A percentile compares a stretch with the other conserved stretches of the same genome.
Evolutionary conservation across 2,113 vertebrate species (phyloP).

Genomic region (Tonatia bakeri): DNA sequence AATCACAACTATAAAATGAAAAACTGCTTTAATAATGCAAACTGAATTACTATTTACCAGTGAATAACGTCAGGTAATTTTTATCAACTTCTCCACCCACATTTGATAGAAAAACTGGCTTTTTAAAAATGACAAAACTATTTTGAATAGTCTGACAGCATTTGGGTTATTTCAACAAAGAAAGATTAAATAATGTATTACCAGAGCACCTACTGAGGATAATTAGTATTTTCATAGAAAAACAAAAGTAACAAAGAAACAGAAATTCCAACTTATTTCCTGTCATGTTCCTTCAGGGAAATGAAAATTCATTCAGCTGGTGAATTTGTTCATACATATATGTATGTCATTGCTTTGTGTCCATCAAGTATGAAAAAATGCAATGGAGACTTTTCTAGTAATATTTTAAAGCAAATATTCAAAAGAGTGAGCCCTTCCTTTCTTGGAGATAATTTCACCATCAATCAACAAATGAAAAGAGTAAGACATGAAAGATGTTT

Average conservation of each 20-base stretch:
- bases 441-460: not conserved
- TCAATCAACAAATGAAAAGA: not conserved
- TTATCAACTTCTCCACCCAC: not conserved
- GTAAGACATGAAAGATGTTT: not conserved
- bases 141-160: conserved; percentile 43
- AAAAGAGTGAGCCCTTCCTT: not conserved
- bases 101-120: not conserved
- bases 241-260: not conserved
- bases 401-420: not conserved
- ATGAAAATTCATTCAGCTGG: not conserved
- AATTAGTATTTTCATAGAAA: conserved; percentile 47
- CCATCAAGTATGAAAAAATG: not conserved
- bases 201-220: not conserved
- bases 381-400: not conserved
- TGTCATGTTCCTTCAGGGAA: not conserved
- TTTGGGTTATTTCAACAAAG: conserved; percentile 15
- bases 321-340: not conserved
- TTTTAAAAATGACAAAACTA: conserved; percentile 37
- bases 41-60: conserved; percentile 45
- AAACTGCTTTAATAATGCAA: not conserved
- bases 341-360: not conserved
- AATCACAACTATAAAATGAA: conserved; percentile 11
- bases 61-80: conserved; percentile 33
- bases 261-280: conserved; percentile 26
- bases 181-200: conserved; percentile 42